Evolutionary conservation across 2,113 vertebrate genomes (phyloP).

Genomic region (Ptychochromis oligacanthus): DNA sequence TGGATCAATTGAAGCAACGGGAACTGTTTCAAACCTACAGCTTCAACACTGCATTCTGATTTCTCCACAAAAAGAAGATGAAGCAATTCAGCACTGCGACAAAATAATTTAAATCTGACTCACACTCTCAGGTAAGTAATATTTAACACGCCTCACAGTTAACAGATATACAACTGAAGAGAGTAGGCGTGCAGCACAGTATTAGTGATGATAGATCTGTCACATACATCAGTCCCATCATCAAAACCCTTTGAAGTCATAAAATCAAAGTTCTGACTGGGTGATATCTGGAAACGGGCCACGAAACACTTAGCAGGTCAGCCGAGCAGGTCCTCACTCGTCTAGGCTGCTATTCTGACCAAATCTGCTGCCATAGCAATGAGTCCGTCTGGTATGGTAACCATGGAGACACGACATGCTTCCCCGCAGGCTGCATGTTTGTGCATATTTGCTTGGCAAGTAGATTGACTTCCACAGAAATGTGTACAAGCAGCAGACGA

Average conservation of each 20-base stretch:
- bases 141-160: not conserved
- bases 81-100: not conserved
- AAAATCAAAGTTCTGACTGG: not conserved
- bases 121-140: not conserved
- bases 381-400: conserved; percentile 50
- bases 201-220: not conserved
- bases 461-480: conserved; percentile 22
- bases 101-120: not conserved
- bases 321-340: not conserved
- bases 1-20: not conserved
- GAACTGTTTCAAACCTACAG: not conserved
- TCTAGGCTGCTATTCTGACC: conserved; percentile 20
- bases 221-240: not conserved
- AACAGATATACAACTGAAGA: not conserved
- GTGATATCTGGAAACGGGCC: conserved; percentile 8
- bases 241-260: not conserved
- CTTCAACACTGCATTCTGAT: not conserved
- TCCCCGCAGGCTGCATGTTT: not conserved
- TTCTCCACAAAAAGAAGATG: not conserved
- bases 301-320: conserved; percentile 22
- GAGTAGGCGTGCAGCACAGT: not conserved
- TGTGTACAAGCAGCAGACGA: conserved; percentile 5
- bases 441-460: conserved; percentile 33
- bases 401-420: conserved; percentile 30
- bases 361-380: conserved; percentile 39